Evolutionary conservation across 2,888 invertebrate genomes (phyloP).

Genomic region (Trissonchulus sp.): DNA sequence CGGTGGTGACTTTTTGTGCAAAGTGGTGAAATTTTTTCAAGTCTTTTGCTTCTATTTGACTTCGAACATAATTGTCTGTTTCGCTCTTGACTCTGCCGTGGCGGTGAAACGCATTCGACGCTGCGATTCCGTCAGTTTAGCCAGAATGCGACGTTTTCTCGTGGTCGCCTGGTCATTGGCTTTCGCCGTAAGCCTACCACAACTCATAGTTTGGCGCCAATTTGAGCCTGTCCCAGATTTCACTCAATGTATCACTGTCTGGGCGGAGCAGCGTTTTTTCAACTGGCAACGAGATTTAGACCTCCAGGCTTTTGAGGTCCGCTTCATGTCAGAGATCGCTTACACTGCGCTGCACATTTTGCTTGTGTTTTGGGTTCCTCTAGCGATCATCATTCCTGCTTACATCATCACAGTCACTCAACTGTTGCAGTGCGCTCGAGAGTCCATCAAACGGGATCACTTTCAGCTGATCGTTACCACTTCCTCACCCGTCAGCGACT

Average conservation of each 20-base stretch:
- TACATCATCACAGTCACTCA: not conserved
- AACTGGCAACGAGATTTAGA: not conserved
- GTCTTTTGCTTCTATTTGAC: constrained; percentile 12
- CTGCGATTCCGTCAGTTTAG: not conserved
- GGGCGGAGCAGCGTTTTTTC: not conserved
- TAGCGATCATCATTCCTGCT: not conserved
- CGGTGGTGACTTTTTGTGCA: constrained; percentile 14
- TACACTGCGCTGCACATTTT: not conserved
- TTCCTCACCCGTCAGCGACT: not conserved
- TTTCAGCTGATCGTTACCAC: not conserved
- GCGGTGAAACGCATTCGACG: not conserved
- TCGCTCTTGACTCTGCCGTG: not conserved
- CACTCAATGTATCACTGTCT: not conserved
- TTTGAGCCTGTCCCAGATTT: not conserved
- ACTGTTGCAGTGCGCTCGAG: not conserved
- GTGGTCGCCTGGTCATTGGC: not conserved
- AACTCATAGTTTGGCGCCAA: constrained; percentile 10
- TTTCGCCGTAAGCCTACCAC: not conserved
- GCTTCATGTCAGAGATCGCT: not conserved
- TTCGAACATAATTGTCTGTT: constrained; percentile 19
- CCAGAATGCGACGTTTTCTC: not conserved
- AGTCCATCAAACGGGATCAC: not conserved
- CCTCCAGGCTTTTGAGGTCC: not conserved
- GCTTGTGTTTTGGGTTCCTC: not conserved
- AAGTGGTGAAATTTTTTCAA: constrained; percentile 22